Evolutionary conservation across 2,888 invertebrate genomes (phyloP).

Genomic region (Stenurella melanura): DNA sequence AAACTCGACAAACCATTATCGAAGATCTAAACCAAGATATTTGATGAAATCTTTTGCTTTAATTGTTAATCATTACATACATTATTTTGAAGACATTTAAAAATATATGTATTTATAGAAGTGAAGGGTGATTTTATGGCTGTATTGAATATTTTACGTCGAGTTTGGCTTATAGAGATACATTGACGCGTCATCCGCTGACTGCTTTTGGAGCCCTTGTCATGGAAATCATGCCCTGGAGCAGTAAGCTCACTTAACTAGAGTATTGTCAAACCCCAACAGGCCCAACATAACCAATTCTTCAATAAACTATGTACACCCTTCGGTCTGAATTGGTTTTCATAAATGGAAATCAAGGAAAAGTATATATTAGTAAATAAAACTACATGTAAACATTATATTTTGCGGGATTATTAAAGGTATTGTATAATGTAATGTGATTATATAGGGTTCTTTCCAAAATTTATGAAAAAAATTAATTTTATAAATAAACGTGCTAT

Average conservation of each 20-base stretch:
- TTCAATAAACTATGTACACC: conserved; percentile 21
- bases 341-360: neutral
- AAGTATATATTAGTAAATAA: too few relatives aligned
- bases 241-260: conserved; percentile 71
- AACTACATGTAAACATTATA: too few relatives aligned
- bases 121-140: conserved; percentile 15
- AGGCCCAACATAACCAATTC: conserved; percentile 46
- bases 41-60: too few relatives aligned
- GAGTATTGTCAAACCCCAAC: conserved; percentile 62
- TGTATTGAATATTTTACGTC: conserved; percentile 69
- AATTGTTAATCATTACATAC: too few relatives aligned
- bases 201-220: conserved; percentile 72
- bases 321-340: conserved; percentile 1
- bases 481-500: too few relatives aligned
- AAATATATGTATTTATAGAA: neutral
- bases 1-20: too few relatives aligned
- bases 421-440: too few relatives aligned
- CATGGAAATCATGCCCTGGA: conserved; percentile 77
- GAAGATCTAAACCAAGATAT: too few relatives aligned
- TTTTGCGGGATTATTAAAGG: too few relatives aligned
- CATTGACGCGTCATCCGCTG: conserved; percentile 55
- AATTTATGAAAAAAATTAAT: too few relatives aligned
- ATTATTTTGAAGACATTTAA: neutral
- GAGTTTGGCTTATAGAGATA: conserved; percentile 65
- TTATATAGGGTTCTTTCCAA: too few relatives aligned